phyloP scores from a whole-genome alignment of 2,113 vertebrate genomes.

The Sylvilagus bachmani region DNA sequence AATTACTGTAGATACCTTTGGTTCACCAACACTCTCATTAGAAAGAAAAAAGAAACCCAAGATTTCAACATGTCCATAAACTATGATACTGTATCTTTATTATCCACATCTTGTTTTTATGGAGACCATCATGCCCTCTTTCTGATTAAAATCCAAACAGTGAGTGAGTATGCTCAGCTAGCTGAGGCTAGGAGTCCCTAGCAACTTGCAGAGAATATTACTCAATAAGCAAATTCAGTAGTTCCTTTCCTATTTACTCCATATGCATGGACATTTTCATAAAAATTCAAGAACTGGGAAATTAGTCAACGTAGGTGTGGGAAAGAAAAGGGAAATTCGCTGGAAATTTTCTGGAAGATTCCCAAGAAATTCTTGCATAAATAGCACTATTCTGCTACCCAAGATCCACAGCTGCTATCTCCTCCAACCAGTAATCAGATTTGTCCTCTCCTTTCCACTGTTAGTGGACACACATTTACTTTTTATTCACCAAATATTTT shows the following conservation, averaged over 20 bases:
- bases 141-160: background rate
- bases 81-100: background rate
- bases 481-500: background rate
- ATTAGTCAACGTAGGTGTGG: background rate
- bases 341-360: constrained; percentile 23
- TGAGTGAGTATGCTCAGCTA: background rate
- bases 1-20: background rate
- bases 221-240: background rate
- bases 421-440: fast-evolving
- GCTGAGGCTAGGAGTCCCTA: background rate
- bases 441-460: background rate
- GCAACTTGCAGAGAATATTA: background rate
- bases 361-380: too few species aligned
- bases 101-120: background rate
- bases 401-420: fast-evolving
- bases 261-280: background rate
- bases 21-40: constrained; percentile 7
- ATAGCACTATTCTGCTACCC: background rate
- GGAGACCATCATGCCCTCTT: background rate
- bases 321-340: background rate
- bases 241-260: background rate
- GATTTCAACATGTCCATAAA: background rate
- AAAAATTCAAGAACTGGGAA: background rate
- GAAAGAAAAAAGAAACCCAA: background rate
- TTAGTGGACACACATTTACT: background rate